A percentile compares a stretch with the other conserved stretches of the same genome.
phyloP scores from a whole-genome alignment of 1,140 invertebrate genomes.

The Apis cerana region DNA sequence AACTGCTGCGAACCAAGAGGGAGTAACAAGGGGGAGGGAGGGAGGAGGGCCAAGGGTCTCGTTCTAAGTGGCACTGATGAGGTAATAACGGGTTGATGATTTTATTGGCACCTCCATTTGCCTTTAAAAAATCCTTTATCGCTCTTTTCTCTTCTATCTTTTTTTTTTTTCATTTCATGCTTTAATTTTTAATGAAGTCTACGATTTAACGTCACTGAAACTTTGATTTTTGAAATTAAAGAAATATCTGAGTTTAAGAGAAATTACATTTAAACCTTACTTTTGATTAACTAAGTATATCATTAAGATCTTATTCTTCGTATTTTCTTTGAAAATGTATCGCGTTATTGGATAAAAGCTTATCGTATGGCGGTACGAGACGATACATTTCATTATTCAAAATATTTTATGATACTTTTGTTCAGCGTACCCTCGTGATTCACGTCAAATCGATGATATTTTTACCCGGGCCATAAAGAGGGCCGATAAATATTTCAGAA shows the following conservation, averaged over 20 bases:
- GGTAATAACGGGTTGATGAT: conserved; percentile 43
- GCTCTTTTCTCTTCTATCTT: no score
- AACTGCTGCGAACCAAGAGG: conserved; percentile 52
- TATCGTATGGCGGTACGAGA: not conserved
- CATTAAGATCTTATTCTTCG: not conserved
- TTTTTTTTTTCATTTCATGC: not conserved
- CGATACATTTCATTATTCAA: conserved; percentile 6
- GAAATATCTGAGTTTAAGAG: no score
- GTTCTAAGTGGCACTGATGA: conserved; percentile 32
- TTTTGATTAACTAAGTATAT: no score
- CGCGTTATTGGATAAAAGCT: not conserved
- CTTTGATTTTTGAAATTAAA: no score
- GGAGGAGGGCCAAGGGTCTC: conserved; percentile 43
- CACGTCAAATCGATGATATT: conserved; percentile 27
- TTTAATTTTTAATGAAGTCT: no score
- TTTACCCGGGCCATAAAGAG: conserved; percentile 13
- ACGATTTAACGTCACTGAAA: no score
- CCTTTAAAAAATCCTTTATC: conserved; percentile 22
- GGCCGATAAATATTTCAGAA: conserved; percentile 60
- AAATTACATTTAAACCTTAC: no score
- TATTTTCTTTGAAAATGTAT: not conserved
- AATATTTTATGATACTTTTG: not conserved
- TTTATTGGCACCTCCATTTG: conserved; percentile 30
- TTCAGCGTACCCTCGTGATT: conserved; percentile 23
- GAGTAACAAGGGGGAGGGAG: not conserved